Evolutionary conservation across 2,797 vertebrate species (phyloP).

Genomic region (Sphaeramia orbicularis): DNA sequence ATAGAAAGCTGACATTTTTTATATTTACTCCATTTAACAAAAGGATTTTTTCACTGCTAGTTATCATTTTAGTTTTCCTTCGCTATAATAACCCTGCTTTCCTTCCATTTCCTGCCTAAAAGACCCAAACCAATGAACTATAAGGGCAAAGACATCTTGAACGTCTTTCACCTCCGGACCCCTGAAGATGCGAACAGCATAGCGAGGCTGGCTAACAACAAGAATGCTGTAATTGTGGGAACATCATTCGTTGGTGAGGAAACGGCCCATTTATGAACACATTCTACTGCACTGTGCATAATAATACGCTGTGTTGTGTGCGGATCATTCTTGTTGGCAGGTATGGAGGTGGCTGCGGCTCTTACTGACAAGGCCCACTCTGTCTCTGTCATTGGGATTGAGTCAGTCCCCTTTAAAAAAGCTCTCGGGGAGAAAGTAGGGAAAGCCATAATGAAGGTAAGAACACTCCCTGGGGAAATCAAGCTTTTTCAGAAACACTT

Average conservation of each 20-base stretch:
- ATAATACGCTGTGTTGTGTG: background rate
- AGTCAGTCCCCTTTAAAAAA: conserved; percentile 93
- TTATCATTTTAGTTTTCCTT: too few species aligned
- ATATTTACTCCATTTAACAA: too few species aligned
- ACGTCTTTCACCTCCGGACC: conserved; percentile 92
- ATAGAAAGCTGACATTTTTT: too few species aligned
- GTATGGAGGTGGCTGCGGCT: conserved; percentile 97
- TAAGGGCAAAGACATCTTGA: conserved; percentile 94
- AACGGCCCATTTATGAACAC: conserved; percentile 12
- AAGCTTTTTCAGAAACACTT: conserved; percentile 28
- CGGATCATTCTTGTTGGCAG: conserved; percentile 72
- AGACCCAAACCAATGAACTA: conserved; percentile 94
- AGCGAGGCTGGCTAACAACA: conserved; percentile 91
- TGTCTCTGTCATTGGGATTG: conserved; percentile 94
- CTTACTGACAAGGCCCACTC: conserved; percentile 96
- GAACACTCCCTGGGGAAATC: conserved; percentile 39
- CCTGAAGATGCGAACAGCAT: conserved; percentile 95
- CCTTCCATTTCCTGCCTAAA: conserved; percentile 33
- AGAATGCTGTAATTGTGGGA: conserved; percentile 95
- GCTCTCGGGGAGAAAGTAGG: conserved; percentile 96
- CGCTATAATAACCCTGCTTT: background rate
- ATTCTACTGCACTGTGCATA: background rate
- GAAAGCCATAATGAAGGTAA: conserved; percentile 95
- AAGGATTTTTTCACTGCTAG: too few species aligned
- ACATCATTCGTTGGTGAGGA: conserved; percentile 95